Percentiles rank a stretch among this genome's conserved stretches.
phyloP scores from a whole-genome alignment of 2,113 vertebrate species.

The Cyanoramphus novaezelandiae region DNA sequence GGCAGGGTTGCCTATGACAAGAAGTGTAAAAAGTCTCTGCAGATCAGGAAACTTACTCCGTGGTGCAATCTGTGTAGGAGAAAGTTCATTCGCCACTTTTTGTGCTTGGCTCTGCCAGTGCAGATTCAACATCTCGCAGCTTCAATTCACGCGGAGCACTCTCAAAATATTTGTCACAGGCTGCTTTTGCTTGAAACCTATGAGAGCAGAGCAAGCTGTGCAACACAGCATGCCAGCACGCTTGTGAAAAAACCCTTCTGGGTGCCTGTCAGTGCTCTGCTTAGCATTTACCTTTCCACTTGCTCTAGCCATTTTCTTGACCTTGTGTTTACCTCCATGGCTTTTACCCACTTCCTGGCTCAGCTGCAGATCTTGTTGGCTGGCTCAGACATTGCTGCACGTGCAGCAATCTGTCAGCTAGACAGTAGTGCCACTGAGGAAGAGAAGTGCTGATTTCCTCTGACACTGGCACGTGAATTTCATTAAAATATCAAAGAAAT shows the following conservation, averaged over 20 bases:
- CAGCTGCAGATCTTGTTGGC: not conserved
- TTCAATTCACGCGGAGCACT: not conserved
- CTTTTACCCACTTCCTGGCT: slow-evolving; percentile 18
- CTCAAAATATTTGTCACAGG: slow-evolving; percentile 61
- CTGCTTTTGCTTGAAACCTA: slow-evolving; percentile 18
- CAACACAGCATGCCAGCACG: not conserved
- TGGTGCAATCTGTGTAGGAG: not conserved
- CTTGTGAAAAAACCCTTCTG: slow-evolving; percentile 43
- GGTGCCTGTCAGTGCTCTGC: slow-evolving; percentile 17
- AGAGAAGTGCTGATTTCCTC: slow-evolving; percentile 22
- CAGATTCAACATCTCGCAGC: slow-evolving; percentile 56
- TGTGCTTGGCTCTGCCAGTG: slow-evolving; percentile 17
- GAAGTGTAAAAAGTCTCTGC: not conserved
- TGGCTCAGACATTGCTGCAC: not conserved
- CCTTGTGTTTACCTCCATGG: not conserved
- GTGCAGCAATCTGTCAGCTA: not conserved
- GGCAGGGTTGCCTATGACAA: not conserved
- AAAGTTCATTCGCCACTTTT: not conserved
- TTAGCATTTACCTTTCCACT: slow-evolving; percentile 19
- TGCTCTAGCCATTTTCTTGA: slow-evolving; percentile 2
- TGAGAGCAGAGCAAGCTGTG: slow-evolving; percentile 47
- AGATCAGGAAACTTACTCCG: not conserved
- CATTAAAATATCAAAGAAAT: slow-evolving; percentile 20
- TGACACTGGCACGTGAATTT: slow-evolving; percentile 6
- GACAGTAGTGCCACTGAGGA: not conserved